phyloP scores from a whole-genome alignment of 2,888 invertebrate species.

The Phengaris alcon region DNA sequence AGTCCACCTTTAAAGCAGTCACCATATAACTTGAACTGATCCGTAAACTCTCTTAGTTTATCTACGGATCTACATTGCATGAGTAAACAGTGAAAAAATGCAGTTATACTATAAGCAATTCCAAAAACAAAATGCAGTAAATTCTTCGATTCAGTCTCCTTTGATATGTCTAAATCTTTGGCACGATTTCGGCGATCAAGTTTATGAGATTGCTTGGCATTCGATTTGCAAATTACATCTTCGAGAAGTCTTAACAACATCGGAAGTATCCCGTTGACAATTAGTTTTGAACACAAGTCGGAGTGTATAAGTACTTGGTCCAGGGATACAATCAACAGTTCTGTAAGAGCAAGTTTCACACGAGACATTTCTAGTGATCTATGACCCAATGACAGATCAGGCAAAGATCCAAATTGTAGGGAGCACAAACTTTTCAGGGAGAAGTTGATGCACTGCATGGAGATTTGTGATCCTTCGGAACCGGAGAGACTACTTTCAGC shows the following conservation, averaged over 20 bases:
- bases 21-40: constrained; percentile 79
- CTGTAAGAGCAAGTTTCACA: constrained; percentile 77
- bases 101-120: constrained; percentile 77
- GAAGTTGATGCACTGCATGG: constrained; percentile 81
- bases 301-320: constrained; percentile 76
- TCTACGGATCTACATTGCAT: constrained; percentile 77
- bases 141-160: constrained; percentile 69
- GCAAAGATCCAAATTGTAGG: constrained; percentile 78
- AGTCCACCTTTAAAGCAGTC: constrained; percentile 80
- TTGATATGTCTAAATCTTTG: constrained; percentile 45
- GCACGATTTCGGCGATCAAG: constrained; percentile 47
- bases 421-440: constrained; percentile 80
- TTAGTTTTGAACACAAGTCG: constrained; percentile 77
- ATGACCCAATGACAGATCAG: constrained; percentile 49
- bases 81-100: constrained; percentile 79
- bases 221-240: constrained; percentile 70
- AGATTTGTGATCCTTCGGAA: constrained; percentile 76
- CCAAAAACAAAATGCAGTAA: constrained; percentile 81
- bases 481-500: constrained; percentile 74
- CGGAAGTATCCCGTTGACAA: constrained; percentile 81
- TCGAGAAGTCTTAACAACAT: constrained; percentile 80
- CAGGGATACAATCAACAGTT: constrained; percentile 77
- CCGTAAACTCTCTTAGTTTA: constrained; percentile 76
- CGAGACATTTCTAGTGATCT: constrained; percentile 62
- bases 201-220: constrained; percentile 49